Evolutionary conservation across 2,888 invertebrate genomes (phyloP).

Genomic region (Troglohyphantes excavatus): DNA sequence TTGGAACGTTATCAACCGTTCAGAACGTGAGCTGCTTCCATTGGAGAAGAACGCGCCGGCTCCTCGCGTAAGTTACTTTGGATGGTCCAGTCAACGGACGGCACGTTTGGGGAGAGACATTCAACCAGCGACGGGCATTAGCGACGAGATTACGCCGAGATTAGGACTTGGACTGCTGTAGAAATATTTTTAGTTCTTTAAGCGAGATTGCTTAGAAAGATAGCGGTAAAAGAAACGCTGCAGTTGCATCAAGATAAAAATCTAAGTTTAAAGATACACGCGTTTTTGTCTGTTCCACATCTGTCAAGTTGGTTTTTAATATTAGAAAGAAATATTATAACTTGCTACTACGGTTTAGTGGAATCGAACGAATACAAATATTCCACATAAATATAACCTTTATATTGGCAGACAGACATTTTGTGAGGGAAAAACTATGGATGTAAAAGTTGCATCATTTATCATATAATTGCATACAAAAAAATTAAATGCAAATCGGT

Average conservation of each 20-base stretch:
- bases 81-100: too few species aligned
- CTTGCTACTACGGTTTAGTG: too few species aligned
- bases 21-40: slow-evolving; percentile 67
- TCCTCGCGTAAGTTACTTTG: slow-evolving; percentile 13
- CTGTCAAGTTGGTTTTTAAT: not conserved
- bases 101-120: slow-evolving; percentile 40
- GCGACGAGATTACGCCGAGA: slow-evolving; percentile 14
- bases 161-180: not conserved
- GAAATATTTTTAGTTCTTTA: slow-evolving; percentile 22
- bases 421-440: too few species aligned
- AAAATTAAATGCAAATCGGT: too few species aligned
- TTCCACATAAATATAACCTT: too few species aligned
- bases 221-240: not conserved
- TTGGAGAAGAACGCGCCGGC: slow-evolving; percentile 40
- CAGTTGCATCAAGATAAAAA: not conserved
- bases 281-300: not conserved
- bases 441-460: too few species aligned
- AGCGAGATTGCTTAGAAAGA: not conserved
- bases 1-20: slow-evolving; percentile 73
- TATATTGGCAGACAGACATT: too few species aligned
- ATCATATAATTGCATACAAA: too few species aligned
- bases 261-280: not conserved
- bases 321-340: too few species aligned
- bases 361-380: too few species aligned
- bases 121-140: slow-evolving; percentile 11